Evolutionary conservation across 64 coral and sea anemone species (phyloP), one percentile per base, ranked within the genome.

Genomic region (Acropora yongei): DNA sequence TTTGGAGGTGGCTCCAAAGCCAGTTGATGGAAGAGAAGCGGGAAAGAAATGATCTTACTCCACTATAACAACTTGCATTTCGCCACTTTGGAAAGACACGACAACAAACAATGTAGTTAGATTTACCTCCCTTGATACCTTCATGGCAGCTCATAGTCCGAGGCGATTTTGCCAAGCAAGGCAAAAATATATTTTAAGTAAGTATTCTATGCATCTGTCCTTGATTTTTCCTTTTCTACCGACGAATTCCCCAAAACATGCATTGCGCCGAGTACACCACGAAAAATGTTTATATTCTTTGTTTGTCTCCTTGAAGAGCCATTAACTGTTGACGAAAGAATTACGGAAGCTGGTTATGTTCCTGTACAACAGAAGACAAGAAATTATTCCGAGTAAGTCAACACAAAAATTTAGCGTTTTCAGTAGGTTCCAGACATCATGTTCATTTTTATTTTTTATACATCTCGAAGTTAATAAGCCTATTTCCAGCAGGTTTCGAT

Each of bases 41-140:
- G 81, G 75, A 75, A 58, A 94, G 81, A 51, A 89, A 88, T 78
- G 83, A 79, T 20, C 57, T 96, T 57, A 88, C 80, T 91, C 83
- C 95, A 68, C n/a, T n/a, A 90, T 82, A 7, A 96, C 72, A 39
- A 75, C 92, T 53, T 96, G 76, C 46, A 66, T 94, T 58, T 91
- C 95, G n/a, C 95, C 95, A 13, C 72, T 96, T 42, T 96, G 95
- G 95, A 96, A 96, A 49, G 87, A 96, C 93, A 88, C 95, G 47
- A 85, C 88, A 48, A 81, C 92, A 7, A 92, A 74, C 71, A 96
- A 91, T 94, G 92, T 96, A 6, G 92, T 94, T 14, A 96, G 83
- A 3, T 96, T 96, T 57, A 96, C 95, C 18, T 94, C 95, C 42
- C 79, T 96, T 41, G 95, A 96, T 68, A 96, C 95, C 39, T 96